Conservation (phyloP, 2,888 invertebrate genomes). For the Lagria hirta region DNA sequence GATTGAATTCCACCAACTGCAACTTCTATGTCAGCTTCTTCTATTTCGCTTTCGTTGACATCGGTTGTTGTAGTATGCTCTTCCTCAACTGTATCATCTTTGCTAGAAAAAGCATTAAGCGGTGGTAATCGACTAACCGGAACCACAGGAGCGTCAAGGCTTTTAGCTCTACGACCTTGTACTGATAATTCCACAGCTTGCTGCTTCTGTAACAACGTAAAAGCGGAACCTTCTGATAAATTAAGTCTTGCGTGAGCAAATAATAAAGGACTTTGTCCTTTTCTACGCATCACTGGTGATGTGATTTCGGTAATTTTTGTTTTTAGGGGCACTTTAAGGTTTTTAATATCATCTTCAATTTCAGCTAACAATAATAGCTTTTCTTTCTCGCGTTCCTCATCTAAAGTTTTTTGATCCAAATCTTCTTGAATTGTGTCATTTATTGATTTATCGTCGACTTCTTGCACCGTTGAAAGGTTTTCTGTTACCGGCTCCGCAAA, state of each 20-base stretch:
- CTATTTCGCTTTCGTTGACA: conserved; percentile 34
- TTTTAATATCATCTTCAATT: conserved; percentile 51
- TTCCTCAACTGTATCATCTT: conserved; percentile 83
- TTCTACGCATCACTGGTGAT: conserved; percentile 67
- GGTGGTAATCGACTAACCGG: conserved; percentile 77
- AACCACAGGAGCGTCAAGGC: conserved; percentile 81
- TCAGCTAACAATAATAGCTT: conserved; percentile 48
- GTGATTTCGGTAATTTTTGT: conserved; percentile 67
- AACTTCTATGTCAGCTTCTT: conserved; percentile 32
- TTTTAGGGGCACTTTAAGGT: conserved; percentile 51
- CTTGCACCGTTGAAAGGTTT: conserved; percentile 43
- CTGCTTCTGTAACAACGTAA: conserved; percentile 73
- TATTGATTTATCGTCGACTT: conserved; percentile 46
- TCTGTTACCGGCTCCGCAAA: conserved; percentile 46
- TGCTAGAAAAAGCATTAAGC: conserved; percentile 83
- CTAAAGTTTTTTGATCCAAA: conserved; percentile 32
- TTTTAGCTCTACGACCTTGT: conserved; percentile 76
- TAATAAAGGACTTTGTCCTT: conserved; percentile 74
- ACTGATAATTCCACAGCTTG: conserved; percentile 76
- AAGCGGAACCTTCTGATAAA: conserved; percentile 81
- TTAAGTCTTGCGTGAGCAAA: conserved; percentile 80
- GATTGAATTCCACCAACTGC: conserved; percentile 33
- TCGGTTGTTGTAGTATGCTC: conserved; percentile 57
- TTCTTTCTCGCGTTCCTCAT: conserved; percentile 46
- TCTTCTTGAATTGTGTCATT: conserved; percentile 46